Percentiles rank a stretch among this genome's conserved stretches.
Evolutionary conservation across 2,113 vertebrate species (phyloP).

Genomic region (Dendropsophus ebraccatus): DNA sequence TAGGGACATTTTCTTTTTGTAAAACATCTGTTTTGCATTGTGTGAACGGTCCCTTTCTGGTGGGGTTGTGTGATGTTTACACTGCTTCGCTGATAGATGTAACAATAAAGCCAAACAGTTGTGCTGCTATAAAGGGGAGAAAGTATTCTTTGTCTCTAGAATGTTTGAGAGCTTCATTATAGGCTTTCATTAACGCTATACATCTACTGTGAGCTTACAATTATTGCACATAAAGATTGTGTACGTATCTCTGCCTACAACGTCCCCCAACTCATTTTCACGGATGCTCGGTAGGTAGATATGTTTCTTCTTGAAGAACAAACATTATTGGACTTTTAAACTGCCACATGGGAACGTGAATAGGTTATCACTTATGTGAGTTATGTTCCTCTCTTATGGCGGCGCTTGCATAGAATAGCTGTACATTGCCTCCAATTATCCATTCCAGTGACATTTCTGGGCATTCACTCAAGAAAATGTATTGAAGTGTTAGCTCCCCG

Average conservation of each 20-base stretch:
- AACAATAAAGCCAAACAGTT: conserved; percentile 4
- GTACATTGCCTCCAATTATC: conserved; percentile 1
- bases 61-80: neutral
- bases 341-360: neutral
- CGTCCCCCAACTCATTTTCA: neutral
- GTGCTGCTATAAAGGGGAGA: neutral
- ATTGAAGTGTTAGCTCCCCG: neutral
- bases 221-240: conserved; percentile 45
- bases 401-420: neutral
- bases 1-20: no score
- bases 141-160: neutral
- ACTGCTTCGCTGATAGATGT: conserved; percentile 11
- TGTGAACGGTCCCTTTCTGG: neutral
- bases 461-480: neutral
- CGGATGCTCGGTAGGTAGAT: neutral
- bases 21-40: neutral
- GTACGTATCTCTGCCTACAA: conserved; percentile 21
- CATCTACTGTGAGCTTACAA: conserved; percentile 31
- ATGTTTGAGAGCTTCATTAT: conserved; percentile 33
- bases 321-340: conserved; percentile 41
- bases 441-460: neutral
- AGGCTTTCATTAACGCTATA: conserved; percentile 27
- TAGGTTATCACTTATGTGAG: neutral
- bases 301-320: conserved; percentile 1
- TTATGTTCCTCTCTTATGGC: conserved; percentile 1